phyloP scores from a whole-genome alignment of 2,888 invertebrate species.

The Chaetogeoica ovagalla region DNA sequence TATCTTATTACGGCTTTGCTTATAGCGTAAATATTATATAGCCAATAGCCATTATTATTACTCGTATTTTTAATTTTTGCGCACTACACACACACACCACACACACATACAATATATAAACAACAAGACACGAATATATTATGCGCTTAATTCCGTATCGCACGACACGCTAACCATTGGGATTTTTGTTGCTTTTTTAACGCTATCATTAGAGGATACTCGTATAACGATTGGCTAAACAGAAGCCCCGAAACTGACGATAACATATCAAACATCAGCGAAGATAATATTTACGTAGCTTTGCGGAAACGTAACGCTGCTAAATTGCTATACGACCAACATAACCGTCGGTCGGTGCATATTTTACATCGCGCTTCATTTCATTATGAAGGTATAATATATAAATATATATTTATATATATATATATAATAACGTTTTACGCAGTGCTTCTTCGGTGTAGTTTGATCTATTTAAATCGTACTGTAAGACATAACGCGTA shows the following conservation, averaged over 20 bases:
- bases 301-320: constrained; percentile 20
- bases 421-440: constrained; percentile 9
- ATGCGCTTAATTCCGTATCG: not conserved
- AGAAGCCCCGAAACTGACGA: constrained; percentile 38
- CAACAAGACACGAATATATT: too few relatives aligned
- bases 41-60: not conserved
- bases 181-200: constrained; percentile 42
- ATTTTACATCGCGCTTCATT: constrained; percentile 66
- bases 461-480: not conserved
- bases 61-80: not conserved
- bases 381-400: constrained; percentile 64
- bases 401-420: too few relatives aligned
- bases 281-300: constrained; percentile 18
- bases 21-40: not conserved
- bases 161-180: constrained; percentile 40
- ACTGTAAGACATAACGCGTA: not conserved
- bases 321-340: constrained; percentile 28
- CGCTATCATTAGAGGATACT: constrained; percentile 33
- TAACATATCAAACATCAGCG: constrained; percentile 10
- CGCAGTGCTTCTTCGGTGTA: not conserved
- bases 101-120: too few relatives aligned
- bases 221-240: constrained; percentile 38
- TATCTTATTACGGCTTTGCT: too few relatives aligned
- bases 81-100: too few relatives aligned
- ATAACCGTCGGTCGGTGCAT: constrained; percentile 30